A percentile compares a stretch with the other conserved stretches of the same genome.
Evolutionary conservation across 2,797 vertebrate species (phyloP).

Genomic region (Urocyon cinereoargenteus): DNA sequence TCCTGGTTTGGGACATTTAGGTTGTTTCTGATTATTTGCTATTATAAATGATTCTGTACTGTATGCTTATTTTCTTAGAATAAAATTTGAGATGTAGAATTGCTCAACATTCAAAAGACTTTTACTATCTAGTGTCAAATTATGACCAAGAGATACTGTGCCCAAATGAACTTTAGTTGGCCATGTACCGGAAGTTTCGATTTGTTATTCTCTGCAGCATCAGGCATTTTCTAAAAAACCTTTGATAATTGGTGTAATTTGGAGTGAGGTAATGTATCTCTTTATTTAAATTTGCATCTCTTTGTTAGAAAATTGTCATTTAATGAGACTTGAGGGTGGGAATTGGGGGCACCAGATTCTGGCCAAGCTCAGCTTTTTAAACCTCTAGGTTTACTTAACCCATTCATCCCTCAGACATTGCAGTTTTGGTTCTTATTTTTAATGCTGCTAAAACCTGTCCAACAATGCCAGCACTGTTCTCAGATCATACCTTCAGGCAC

Average conservation of each 20-base stretch:
- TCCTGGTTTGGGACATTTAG: neutral
- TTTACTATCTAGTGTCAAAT: neutral
- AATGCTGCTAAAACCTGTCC: conserved; percentile 97
- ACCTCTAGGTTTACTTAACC: conserved; percentile 81
- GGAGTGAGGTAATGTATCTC: neutral
- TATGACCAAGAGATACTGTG: neutral
- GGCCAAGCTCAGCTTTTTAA: neutral
- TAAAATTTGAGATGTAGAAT: neutral
- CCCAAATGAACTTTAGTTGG: neutral
- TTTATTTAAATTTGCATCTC: conserved; percentile 33
- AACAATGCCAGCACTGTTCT: conserved; percentile 98
- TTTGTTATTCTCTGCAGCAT: neutral
- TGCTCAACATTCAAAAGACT: neutral
- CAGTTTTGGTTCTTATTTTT: conserved; percentile 97
- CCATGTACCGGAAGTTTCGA: neutral
- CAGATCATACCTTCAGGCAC: conserved; percentile 97
- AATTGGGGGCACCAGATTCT: neutral
- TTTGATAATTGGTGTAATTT: neutral
- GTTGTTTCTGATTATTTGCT: conserved; percentile 30
- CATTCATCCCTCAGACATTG: conserved; percentile 91
- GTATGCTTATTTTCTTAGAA: conserved; percentile 19
- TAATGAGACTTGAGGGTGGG: neutral
- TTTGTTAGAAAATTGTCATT: conserved; percentile 44
- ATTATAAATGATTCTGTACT: conserved; percentile 13
- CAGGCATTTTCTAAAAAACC: conserved; percentile 21